Percentiles rank a stretch among this genome's conserved stretches.
These are phyloP conservation scores for Vanessa tameamea DNA, from an alignment of 1,140 invertebrate genomes.

Conservation along the genomic window DNA sequence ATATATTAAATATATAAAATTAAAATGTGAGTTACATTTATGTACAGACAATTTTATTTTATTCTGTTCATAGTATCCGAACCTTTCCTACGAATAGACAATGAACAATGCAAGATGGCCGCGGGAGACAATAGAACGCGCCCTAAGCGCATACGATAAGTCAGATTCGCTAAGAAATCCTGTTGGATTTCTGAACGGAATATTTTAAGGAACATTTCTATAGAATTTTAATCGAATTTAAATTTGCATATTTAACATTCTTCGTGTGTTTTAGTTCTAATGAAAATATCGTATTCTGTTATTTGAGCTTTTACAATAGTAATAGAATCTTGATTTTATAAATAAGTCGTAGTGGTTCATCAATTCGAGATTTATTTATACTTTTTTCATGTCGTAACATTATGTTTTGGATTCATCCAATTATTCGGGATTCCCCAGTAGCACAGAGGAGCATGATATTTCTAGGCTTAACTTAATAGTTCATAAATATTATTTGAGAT, in stretches of 20 bases:
- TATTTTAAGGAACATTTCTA: conserved; percentile 14
- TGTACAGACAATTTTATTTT: conserved; percentile 12
- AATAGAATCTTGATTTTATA: too few species aligned
- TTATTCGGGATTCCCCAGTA: too few species aligned
- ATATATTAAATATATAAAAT: neutral
- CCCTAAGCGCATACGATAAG: conserved; percentile 40
- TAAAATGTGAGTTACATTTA: neutral
- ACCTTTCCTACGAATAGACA: conserved; percentile 58
- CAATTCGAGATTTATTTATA: too few species aligned
- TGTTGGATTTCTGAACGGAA: conserved; percentile 29
- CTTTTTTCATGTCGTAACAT: too few species aligned
- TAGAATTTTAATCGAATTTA: conserved; percentile 16
- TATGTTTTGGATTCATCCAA: too few species aligned
- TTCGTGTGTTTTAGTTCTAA: too few species aligned
- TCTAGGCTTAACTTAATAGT: too few species aligned
- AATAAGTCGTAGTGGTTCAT: too few species aligned
- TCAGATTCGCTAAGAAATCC: conserved; percentile 38
- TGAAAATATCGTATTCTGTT: too few species aligned
- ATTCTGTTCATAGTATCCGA: conserved; percentile 20
- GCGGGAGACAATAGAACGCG: conserved; percentile 56
- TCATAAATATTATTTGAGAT: too few species aligned
- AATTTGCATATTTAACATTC: conserved; percentile 1
- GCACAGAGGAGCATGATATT: too few species aligned
- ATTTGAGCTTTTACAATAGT: too few species aligned
- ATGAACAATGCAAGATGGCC: conserved; percentile 64